Conservation (phyloP, 2,888 invertebrate genomes). For the Amorpha juglandis region DNA sequence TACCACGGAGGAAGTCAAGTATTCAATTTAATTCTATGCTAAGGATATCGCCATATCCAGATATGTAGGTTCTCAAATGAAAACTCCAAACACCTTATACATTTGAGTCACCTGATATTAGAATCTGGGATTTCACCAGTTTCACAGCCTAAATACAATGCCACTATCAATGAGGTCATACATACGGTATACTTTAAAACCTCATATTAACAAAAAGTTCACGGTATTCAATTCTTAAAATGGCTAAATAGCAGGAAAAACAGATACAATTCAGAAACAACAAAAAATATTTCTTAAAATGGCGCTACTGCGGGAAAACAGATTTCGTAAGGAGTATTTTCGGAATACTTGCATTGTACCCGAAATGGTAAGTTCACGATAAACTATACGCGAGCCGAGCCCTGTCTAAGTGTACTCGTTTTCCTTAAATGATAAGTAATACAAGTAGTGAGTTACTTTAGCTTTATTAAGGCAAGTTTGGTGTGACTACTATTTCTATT, state of each 20-base stretch:
- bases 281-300: conserved; percentile 7
- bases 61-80: no score
- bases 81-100: no score
- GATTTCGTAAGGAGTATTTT: background rate
- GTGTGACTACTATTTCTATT: background rate
- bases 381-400: conserved; percentile 4
- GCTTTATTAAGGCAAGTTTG: background rate
- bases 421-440: conserved; percentile 3
- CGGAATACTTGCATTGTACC: conserved; percentile 9
- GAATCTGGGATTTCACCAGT: no score
- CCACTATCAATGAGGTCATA: no score
- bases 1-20: no score
- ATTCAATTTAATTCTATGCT: no score
- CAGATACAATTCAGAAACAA: background rate
- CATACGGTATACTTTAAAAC: background rate
- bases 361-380: conserved; percentile 17
- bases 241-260: conserved; percentile 4
- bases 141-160: no score
- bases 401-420: conserved; percentile 6
- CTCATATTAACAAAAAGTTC: background rate
- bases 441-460: background rate
- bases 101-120: no score
- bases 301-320: conserved; percentile 2
- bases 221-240: background rate
- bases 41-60: no score